A percentile compares a stretch with the other conserved stretches of the same genome.
Conservation (phyloP, 1,140 invertebrate species). For the Zeugodacus cucurbitae region DNA sequence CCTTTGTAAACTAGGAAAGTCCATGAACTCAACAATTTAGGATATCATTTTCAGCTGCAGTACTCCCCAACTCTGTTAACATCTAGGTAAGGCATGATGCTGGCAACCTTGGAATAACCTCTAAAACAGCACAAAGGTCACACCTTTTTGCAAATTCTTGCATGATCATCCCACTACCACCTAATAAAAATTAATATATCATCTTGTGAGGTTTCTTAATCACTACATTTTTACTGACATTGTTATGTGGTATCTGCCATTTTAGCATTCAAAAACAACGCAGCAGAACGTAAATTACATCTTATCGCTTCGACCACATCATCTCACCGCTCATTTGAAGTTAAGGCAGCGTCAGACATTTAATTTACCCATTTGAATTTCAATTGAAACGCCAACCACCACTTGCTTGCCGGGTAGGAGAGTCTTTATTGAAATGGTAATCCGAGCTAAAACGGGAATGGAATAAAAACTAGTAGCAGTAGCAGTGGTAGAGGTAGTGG, state of each 20-base stretch:
- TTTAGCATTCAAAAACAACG: constrained; percentile 2
- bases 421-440: constrained; percentile 5
- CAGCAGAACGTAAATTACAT: neutral
- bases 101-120: neutral
- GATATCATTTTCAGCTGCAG: too few species aligned
- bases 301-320: neutral
- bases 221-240: neutral
- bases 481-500: neutral
- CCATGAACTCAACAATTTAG: too few species aligned
- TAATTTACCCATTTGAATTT: constrained; percentile 14
- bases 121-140: neutral
- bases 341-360: neutral
- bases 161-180: neutral
- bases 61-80: too few species aligned
- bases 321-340: neutral
- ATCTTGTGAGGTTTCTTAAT: neutral
- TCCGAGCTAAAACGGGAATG: neutral
- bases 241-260: neutral
- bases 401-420: neutral
- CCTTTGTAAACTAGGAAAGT: too few species aligned
- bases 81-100: too few species aligned
- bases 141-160: neutral
- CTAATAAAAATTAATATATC: neutral
- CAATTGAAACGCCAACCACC: neutral
- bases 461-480: neutral